Evolutionary conservation across 2,797 vertebrate species (phyloP).

Genomic region (Pempheris klunzingeri): DNA sequence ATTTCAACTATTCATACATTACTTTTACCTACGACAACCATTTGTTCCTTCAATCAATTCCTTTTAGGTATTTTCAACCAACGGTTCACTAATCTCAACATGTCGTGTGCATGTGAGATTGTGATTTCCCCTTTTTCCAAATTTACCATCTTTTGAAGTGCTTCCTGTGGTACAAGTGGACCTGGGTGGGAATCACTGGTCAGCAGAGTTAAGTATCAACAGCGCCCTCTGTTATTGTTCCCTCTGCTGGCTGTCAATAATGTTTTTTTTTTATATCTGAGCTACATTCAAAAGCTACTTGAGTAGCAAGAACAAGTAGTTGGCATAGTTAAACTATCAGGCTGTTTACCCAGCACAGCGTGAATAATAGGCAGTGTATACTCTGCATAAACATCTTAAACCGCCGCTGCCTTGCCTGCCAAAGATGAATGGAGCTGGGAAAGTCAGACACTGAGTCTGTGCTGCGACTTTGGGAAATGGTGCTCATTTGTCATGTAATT

Average conservation of each 20-base stretch:
- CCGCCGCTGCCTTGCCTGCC: neutral
- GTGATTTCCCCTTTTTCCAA: neutral
- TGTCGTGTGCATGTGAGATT: neutral
- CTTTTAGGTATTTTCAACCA: no score
- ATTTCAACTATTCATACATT: neutral
- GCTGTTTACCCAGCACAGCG: slow-evolving; percentile 27
- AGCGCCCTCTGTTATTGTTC: neutral
- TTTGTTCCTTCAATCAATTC: no score
- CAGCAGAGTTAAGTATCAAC: neutral
- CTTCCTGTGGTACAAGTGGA: neutral
- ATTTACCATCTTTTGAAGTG: neutral
- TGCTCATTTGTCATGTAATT: slow-evolving; percentile 48
- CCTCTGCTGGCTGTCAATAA: neutral
- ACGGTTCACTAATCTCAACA: no score
- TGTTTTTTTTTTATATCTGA: slow-evolving; percentile 14
- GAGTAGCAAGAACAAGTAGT: slow-evolving; percentile 32
- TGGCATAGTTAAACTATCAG: slow-evolving; percentile 35
- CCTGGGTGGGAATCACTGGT: neutral
- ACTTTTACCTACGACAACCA: no score
- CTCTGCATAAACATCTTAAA: slow-evolving; percentile 44
- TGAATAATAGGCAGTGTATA: slow-evolving; percentile 47
- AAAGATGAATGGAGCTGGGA: slow-evolving; percentile 33
- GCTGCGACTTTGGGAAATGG: slow-evolving; percentile 31
- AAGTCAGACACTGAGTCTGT: slow-evolving; percentile 39
- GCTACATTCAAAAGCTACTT: slow-evolving; percentile 27